Conservation (phyloP, 2,888 invertebrate species). For the Chrysolina americana region DNA sequence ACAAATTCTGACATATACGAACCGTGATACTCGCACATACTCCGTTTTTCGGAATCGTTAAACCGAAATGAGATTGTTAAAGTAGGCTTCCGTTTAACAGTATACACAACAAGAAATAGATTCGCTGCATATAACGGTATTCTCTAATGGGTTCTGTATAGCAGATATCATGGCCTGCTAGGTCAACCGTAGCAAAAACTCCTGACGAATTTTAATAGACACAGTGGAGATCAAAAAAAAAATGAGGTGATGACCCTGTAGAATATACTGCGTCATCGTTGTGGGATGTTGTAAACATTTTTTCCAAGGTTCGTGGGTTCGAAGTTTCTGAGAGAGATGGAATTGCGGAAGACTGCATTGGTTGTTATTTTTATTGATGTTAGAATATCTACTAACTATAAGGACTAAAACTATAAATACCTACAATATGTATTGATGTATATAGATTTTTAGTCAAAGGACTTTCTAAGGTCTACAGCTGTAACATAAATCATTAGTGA, state of each 20-base stretch:
- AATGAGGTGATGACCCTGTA: slow-evolving; percentile 7
- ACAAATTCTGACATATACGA: neutral
- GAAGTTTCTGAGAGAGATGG: slow-evolving; percentile 5
- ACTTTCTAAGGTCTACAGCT: no score
- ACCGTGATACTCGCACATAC: neutral
- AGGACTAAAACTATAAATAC: no score
- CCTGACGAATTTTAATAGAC: slow-evolving; percentile 9
- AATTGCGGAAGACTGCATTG: neutral
- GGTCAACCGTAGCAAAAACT: slow-evolving; percentile 50
- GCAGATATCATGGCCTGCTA: slow-evolving; percentile 37
- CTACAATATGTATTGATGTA: no score
- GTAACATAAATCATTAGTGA: no score
- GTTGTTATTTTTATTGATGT: neutral
- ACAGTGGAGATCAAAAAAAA: slow-evolving; percentile 20
- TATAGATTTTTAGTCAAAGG: no score
- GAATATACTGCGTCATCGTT: slow-evolving; percentile 6
- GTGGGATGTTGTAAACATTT: neutral
- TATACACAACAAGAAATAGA: slow-evolving; percentile 54
- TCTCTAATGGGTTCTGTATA: slow-evolving; percentile 52
- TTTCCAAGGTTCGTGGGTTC: neutral
- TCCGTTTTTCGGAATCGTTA: neutral
- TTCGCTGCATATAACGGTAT: slow-evolving; percentile 54
- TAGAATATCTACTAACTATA: no score
- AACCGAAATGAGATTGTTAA: slow-evolving; percentile 31
- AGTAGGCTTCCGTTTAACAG: slow-evolving; percentile 58